Base-by-base conservation (phyloP, 2,113 vertebrate genomes). In the Halichoerus grypus region DNA sequence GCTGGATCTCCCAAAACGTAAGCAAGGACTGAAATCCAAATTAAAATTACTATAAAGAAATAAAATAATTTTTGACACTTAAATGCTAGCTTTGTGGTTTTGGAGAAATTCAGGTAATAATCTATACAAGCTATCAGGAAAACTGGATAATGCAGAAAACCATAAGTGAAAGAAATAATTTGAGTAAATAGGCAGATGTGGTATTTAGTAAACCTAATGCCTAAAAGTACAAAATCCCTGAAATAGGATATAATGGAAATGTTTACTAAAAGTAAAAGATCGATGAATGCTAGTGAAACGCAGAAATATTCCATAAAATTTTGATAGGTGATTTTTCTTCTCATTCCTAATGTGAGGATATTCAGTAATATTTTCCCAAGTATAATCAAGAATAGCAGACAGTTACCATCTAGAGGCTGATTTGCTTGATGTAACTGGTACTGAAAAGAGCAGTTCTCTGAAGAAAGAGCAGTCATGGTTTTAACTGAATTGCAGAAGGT, bases 141-240 rank as follows among this genome's bases (percentile, higher is more conserved):
- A 4, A 99, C 98, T 0, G 99, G 99, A 93, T 98, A 99, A 94
- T 99, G 99, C 97, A 99, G 39, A 39, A 98, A 51, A 0, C 98
- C 89, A 0, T 99, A 99, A 85, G 98, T 96, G 9, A 98, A 97
- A 39, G 99, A 99, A 0, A 98, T 42, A 57, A 99, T 98, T 98
- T 99, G 99, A 46, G 99, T 98, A 84, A 99, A 95, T 12, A 99
- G 97, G 90, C 99, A 99, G 22, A 99, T 97, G 46, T 99, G 99
- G 72, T 99, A 99, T 49, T 55, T 98, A 0, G 99, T 99, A 92
- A 99, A 96, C 42, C 98, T 97, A 65, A 99, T 12, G 1, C 99
- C 99, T 72, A 98, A 97, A 88, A 99, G 59, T 0, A 97, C 74
- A 82, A 99, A 95, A 46, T 98, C 98, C 83, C 98, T 98, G 7